Evolutionary conservation across 2,113 vertebrate species (phyloP).

Genomic region (Clarias gariepinus): DNA sequence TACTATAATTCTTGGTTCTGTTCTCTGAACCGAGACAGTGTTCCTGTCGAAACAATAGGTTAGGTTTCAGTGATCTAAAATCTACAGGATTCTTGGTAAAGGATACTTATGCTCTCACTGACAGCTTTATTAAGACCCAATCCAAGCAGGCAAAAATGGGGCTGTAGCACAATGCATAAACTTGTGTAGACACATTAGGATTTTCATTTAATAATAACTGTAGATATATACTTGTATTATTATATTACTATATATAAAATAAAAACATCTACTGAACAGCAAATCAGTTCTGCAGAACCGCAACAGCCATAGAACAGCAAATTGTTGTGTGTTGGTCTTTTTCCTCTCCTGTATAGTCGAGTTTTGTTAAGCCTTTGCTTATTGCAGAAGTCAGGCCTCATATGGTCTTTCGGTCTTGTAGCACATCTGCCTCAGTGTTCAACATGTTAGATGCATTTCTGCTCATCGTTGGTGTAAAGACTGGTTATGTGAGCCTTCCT

Average conservation of each 20-base stretch:
- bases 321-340: neutral
- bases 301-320: neutral
- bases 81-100: neutral
- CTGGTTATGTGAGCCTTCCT: neutral
- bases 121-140: neutral
- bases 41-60: neutral
- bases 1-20: conserved; percentile 11
- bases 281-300: neutral
- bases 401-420: neutral
- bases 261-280: neutral
- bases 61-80: neutral
- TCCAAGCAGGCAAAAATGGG: neutral
- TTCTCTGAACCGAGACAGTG: conserved; percentile 3
- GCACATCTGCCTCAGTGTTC: too few relatives aligned
- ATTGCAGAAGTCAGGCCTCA: neutral
- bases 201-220: neutral
- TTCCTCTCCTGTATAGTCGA: neutral
- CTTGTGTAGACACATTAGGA: neutral
- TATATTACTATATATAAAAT: neutral
- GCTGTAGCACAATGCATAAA: neutral
- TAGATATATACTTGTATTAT: too few relatives aligned
- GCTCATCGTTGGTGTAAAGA: neutral
- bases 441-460: neutral
- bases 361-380: neutral
- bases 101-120: neutral